Evolutionary conservation across 2,888 invertebrate species (phyloP).

Genomic region (Epirrita christyi): DNA sequence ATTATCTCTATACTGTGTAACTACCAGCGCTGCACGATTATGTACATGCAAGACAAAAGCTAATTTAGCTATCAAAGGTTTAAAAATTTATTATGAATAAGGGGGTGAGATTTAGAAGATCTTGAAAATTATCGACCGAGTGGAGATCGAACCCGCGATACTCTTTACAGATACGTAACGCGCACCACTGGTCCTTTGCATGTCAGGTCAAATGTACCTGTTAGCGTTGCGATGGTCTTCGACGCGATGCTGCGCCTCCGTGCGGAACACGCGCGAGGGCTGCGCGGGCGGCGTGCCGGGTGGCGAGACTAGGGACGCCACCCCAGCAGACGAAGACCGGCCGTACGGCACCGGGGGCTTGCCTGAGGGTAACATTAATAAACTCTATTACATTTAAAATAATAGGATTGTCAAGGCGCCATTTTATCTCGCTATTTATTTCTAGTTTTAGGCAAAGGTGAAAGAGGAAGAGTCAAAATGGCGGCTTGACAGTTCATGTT

Average conservation of each 20-base stretch:
- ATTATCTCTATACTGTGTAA: too few species aligned
- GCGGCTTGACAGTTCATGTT: background rate
- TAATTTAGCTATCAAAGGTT: too few species aligned
- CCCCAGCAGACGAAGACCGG: conserved; percentile 85
- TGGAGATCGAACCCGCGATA: too few species aligned
- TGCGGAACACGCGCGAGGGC: conserved; percentile 68
- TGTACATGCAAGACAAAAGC: too few species aligned
- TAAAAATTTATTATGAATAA: too few species aligned
- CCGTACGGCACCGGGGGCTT: conserved; percentile 89
- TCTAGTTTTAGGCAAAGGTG: background rate
- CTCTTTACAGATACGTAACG: background rate
- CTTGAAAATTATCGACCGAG: too few species aligned
- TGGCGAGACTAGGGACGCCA: conserved; percentile 69
- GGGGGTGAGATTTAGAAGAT: too few species aligned
- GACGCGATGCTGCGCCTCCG: conserved; percentile 78
- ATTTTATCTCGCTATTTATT: background rate
- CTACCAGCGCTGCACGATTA: too few species aligned
- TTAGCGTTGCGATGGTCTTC: conserved; percentile 68
- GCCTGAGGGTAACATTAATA: too few species aligned
- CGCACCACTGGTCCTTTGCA: background rate
- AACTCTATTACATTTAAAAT: background rate
- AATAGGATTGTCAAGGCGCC: background rate
- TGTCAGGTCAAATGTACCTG: conserved; percentile 51
- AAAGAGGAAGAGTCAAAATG: background rate
- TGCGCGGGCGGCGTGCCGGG: conserved; percentile 64